Base-by-base conservation (phyloP, 2,113 vertebrate species). In the Dendrocopos noguchii region DNA sequence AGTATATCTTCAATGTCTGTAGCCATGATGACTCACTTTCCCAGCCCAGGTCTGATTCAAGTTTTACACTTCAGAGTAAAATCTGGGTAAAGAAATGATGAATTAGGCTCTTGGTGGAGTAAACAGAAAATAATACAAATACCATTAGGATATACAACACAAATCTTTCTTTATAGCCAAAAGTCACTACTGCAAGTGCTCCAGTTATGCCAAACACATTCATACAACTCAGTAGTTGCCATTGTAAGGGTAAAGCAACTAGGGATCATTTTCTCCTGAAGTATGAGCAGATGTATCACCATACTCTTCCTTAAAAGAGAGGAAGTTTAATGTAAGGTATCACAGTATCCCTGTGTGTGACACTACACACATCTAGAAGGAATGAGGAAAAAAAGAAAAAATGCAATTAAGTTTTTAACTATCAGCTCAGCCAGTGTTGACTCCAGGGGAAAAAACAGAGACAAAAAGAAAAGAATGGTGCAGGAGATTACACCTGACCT, bases 401-500 rank as follows among this genome's bases (percentile, higher is more conserved):
- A 81, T 5, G 25, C 59, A 89, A 91, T 89, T 89, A 87, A 74
- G 52, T 50, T 84, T 85, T 77, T 95, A 84, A 94, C 84, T 20
- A 60, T 93, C 59, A 74, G 73, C 66, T 77, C 83, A 94, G 76
- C 66, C 56, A 79, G 53, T 12, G 31, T 91, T 90, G 87, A 93
- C 82, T 90, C 42, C 21, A 91, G 61, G 74, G 87, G 68, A 77
- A 31, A 68, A 75, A 28, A 14, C 21, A 16, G 12, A 39, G 10
- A 52, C 52, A 33, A 56, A 18, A 87, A 67, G 80, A 60, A 25
- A 50, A 21, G 84, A 67, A 66, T 5, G 25, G 65, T 90, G 67
- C 79, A 86, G 31, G 61, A 91, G 64, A 85, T 91, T 95, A 96
- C 88, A 96, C 94, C 88, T 96, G 95, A 70, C 27, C 65, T 87